Conservation (phyloP, 2,797 vertebrate species). For the Danio kyathit region DNA sequence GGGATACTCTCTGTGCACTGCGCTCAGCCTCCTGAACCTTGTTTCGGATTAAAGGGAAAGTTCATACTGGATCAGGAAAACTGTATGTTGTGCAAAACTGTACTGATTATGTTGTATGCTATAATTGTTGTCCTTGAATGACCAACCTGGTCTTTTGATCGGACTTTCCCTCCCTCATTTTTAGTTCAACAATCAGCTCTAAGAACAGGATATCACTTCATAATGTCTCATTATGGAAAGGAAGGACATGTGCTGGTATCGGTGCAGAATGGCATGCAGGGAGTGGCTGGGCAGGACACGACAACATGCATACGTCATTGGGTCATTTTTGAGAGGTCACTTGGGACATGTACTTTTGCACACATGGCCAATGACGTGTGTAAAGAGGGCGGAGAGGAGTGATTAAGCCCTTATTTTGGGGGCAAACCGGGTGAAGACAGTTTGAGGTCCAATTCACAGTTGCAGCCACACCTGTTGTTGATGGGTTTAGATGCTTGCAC, state of each 20-base stretch:
- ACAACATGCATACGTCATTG: constrained; percentile 7
- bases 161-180: not conserved
- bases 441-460: constrained; percentile 49
- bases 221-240: not conserved
- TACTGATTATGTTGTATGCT: not conserved
- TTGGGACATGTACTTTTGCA: not conserved
- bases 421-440: constrained; percentile 43
- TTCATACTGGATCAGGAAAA: constrained; percentile 1
- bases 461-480: constrained; percentile 62
- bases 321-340: not conserved
- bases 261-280: constrained; percentile 15
- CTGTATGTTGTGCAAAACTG: constrained; percentile 23
- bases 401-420: constrained; percentile 14
- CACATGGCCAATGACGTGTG: not conserved
- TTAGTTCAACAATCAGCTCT: not conserved
- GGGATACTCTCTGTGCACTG: not conserved
- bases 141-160: constrained; percentile 16
- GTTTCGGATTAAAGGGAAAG: not conserved
- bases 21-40: not conserved
- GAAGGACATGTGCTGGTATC: constrained; percentile 32
- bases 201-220: constrained; percentile 11
- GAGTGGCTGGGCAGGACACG: not conserved
- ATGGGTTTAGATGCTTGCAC: constrained; percentile 46
- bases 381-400: constrained; percentile 5
- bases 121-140: constrained; percentile 8